Evolutionary conservation across 2,113 vertebrate species (phyloP).

Genomic region (Trachemys scripta): DNA sequence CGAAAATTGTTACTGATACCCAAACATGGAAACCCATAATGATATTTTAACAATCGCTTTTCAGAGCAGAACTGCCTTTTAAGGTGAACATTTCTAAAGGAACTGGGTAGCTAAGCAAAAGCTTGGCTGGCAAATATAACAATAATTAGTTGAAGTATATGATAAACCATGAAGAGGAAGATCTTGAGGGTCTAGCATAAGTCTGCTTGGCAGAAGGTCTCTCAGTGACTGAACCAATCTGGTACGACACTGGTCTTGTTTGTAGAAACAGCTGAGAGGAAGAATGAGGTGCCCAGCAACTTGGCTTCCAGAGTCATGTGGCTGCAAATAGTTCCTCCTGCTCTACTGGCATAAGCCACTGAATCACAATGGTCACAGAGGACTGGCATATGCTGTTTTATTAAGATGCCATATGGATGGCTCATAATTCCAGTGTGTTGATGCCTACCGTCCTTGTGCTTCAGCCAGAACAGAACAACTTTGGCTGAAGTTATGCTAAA

Average conservation of each 20-base stretch:
- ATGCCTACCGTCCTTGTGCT: background rate
- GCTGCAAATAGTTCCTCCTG: too few species aligned
- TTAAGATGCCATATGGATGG: background rate
- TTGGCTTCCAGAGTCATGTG: background rate
- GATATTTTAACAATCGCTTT: fast-evolving
- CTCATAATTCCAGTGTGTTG: background rate
- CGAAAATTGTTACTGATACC: background rate
- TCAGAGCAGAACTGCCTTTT: background rate
- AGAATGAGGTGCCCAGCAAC: background rate
- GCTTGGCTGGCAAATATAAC: fast-evolving
- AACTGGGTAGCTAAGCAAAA: background rate
- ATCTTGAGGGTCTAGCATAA: background rate
- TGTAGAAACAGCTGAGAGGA: background rate
- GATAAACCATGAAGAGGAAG: background rate
- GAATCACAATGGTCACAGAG: background rate
- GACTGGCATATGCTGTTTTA: background rate
- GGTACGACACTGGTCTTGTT: background rate
- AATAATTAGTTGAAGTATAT: background rate
- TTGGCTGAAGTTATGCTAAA: background rate
- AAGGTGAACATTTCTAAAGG: background rate
- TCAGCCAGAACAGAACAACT: background rate
- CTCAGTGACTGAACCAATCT: fast-evolving
- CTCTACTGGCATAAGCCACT: background rate
- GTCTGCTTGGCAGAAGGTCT: background rate
- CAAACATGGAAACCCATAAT: background rate